Evolutionary conservation across 1,140 invertebrate genomes (phyloP), one percentile per base, ranked within the genome.

Genomic region (Lepeophtheirus salmonis): DNA sequence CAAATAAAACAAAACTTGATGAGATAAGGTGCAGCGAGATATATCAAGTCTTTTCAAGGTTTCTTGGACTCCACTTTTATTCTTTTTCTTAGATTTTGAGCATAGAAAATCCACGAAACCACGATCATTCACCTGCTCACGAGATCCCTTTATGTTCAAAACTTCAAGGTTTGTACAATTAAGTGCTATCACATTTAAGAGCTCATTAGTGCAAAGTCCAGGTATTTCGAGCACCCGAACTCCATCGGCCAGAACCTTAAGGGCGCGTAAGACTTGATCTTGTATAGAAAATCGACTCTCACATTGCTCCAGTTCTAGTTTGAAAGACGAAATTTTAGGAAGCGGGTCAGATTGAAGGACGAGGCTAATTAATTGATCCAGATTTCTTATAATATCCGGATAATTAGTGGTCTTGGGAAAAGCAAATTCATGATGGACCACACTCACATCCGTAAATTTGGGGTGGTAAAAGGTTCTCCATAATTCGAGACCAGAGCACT

Each of bases 341-440:
- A 23, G 23, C 14, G 22, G 14, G 23, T 17, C 12, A 17, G 2
- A 2, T 17, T 54, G 52, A n/a, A 17, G 2, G 23, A 57, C n/a
- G 20, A 57, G 10, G 2, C 14, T 23, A 13, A 57, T 17, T 2
- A 57, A n/a, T 1, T 16, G 2, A n/a, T 48, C 26, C 23, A 57
- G 22, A 18, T 41, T 16, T 20, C 17, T 12, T 23, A 41, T 17
- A 2, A 57, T 57, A n/a, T 57, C 55, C 14, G 55, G 55, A 23
- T 57, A 57, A 23, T 57, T 57, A 13, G 55, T 57, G 22, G 55
- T 57, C 26, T 57, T 57, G 3, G 55, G 55, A 23, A 57, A 57
- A 12, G 55, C 55, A 21, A 57, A 57, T 17, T 25, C 55, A 17
- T 57, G 55, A 23, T 57, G 55, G 20, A 41, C 13, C 13, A 57